These are phyloP conservation scores for Zosterops japonicus DNA, from an alignment of 2,113 vertebrate species.

Conservation along the genomic window DNA sequence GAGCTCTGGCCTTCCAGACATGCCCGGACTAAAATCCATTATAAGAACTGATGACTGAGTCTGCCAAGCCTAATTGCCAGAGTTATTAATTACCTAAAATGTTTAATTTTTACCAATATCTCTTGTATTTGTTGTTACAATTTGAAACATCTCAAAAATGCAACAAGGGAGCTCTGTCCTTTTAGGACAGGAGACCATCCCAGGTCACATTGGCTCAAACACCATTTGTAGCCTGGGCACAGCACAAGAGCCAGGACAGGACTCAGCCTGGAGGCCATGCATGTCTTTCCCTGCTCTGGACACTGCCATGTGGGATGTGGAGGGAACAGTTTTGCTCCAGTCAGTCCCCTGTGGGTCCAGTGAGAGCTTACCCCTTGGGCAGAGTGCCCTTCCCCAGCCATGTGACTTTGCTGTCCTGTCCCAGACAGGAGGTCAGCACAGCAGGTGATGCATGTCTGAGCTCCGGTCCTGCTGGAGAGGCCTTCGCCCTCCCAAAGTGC, in stretches of 20 bases:
- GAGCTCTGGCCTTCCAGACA: not conserved
- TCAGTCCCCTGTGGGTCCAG: accelerated
- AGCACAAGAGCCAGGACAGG: not conserved
- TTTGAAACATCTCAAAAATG: conserved; percentile 3
- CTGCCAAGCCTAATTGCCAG: conserved; percentile 2
- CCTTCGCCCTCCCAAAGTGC: not conserved
- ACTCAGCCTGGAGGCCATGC: not conserved
- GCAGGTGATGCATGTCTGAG: not conserved
- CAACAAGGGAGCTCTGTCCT: not conserved
- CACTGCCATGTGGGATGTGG: accelerated
- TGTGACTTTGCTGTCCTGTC: not conserved
- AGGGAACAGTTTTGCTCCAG: not conserved
- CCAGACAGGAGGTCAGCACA: not conserved
- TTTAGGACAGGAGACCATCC: not conserved
- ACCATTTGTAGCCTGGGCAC: not conserved
- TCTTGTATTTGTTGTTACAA: not conserved
- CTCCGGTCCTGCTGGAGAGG: not conserved
- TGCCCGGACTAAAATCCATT: not conserved
- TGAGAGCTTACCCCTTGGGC: not conserved
- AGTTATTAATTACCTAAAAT: conserved; percentile 52
- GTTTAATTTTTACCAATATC: conserved; percentile 34
- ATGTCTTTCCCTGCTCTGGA: not conserved
- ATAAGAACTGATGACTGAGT: not conserved
- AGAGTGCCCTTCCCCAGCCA: not conserved
- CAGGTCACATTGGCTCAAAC: not conserved